These are phyloP conservation scores for Sylvilagus bachmani DNA, from an alignment of 2,113 vertebrate species.

Conservation along the genomic window DNA sequence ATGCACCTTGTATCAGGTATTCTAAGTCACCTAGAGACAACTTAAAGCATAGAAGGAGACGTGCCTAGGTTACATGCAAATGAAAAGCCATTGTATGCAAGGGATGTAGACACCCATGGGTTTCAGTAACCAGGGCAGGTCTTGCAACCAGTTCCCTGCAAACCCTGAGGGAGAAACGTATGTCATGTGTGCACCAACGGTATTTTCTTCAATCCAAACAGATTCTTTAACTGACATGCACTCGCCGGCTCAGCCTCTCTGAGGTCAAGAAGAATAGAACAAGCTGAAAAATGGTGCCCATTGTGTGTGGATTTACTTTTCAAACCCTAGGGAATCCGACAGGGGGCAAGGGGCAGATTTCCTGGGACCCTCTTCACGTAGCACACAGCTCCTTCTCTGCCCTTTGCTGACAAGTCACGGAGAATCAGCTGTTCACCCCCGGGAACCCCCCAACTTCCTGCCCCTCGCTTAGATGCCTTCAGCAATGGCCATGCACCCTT, in stretches of 20 bases:
- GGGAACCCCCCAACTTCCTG: not conserved
- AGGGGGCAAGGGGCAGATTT: slow-evolving; percentile 59
- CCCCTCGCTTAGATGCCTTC: not conserved
- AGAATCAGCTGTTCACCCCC: slow-evolving; percentile 63
- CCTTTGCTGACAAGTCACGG: not conserved
- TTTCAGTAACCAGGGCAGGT: not conserved
- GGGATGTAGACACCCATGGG: too few relatives aligned
- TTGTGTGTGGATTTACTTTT: not conserved
- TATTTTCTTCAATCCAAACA: not conserved
- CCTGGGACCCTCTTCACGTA: slow-evolving; percentile 63
- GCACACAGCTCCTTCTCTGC: slow-evolving; percentile 36
- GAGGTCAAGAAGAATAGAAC: not conserved
- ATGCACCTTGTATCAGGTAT: not conserved
- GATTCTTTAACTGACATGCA: not conserved
- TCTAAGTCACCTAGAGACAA: not conserved
- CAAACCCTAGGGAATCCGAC: slow-evolving; percentile 44
- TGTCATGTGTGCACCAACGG: not conserved
- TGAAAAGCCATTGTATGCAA: not conserved
- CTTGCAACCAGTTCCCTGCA: not conserved
- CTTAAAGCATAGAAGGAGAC: not conserved
- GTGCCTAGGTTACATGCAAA: too few relatives aligned
- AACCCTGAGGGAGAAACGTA: not conserved
- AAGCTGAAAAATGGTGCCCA: too few relatives aligned
- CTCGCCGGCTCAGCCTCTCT: not conserved
- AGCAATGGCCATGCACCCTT: slow-evolving; percentile 26